Percentiles rank a stretch among this genome's conserved stretches.
These are phyloP conservation scores for Coenonympha glycerion DNA, from an alignment of 2,888 invertebrate species.

Conservation along the genomic window DNA sequence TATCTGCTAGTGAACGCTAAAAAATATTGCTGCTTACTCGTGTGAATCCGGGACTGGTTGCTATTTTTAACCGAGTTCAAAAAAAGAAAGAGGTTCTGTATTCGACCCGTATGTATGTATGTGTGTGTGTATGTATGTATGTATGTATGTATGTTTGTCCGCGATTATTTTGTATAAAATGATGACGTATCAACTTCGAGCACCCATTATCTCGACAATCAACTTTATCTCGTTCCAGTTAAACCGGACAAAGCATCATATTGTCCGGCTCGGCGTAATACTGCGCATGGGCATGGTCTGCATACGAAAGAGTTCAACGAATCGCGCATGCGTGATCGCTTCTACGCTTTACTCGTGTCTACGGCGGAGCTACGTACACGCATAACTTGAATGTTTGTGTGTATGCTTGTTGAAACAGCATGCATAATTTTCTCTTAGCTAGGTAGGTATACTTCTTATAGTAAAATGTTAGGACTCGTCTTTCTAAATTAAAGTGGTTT, in stretches of 20 bases:
- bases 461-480: neutral
- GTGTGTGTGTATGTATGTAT: too few relatives aligned
- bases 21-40: too few relatives aligned
- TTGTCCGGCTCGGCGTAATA: constrained; percentile 15
- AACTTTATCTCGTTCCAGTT: constrained; percentile 8
- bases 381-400: neutral
- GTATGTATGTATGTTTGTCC: too few relatives aligned
- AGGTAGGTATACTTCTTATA: neutral
- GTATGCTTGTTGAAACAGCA: neutral
- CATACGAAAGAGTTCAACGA: constrained; percentile 58
- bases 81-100: too few relatives aligned
- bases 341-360: neutral
- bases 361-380: neutral
- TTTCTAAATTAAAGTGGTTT: neutral
- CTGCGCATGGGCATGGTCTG: constrained; percentile 31
- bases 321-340: constrained; percentile 32
- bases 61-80: too few relatives aligned
- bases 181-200: neutral
- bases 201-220: too few relatives aligned
- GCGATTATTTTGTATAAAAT: too few relatives aligned
- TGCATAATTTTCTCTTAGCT: neutral
- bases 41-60: too few relatives aligned
- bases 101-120: too few relatives aligned
- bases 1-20: too few relatives aligned
- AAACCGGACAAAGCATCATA: neutral